Evolutionary conservation across 2,113 vertebrate genomes (phyloP).

Genomic region (Percopsis transmontana): DNA sequence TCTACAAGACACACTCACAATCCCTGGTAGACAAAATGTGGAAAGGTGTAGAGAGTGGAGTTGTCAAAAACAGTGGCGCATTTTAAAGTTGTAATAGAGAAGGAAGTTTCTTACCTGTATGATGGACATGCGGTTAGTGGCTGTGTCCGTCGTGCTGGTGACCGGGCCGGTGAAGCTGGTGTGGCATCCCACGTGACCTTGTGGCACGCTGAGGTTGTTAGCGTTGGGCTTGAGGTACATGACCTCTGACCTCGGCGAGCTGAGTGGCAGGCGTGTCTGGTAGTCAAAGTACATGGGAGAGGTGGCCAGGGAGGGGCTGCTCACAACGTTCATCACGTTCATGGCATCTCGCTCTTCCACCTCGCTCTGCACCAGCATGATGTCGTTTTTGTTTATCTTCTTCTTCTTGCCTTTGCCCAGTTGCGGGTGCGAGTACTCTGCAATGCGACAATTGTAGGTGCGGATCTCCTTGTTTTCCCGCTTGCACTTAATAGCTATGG

Average conservation of each 20-base stretch:
- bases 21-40: constrained; percentile 10
- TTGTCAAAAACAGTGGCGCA: constrained; percentile 44
- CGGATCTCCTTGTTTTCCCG: constrained; percentile 99
- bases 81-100: constrained; percentile 2
- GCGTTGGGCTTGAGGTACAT: constrained; percentile 98
- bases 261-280: constrained; percentile 98
- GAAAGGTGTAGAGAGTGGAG: constrained; percentile 42
- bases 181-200: constrained; percentile 98
- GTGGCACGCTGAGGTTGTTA: constrained; percentile 98
- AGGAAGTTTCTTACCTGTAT: constrained; percentile 89
- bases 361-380: constrained; percentile 99
- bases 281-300: constrained; percentile 99
- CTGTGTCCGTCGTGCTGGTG: constrained; percentile 93
- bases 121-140: constrained; percentile 98
- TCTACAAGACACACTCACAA: no score
- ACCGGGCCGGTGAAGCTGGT: constrained; percentile 98
- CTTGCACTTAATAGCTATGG: constrained; percentile 97
- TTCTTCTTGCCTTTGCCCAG: constrained; percentile 98
- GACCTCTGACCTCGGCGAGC: constrained; percentile 98
- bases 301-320: constrained; percentile 98
- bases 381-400: constrained; percentile 96
- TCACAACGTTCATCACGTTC: constrained; percentile 99
- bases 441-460: constrained; percentile 98
- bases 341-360: constrained; percentile 98
- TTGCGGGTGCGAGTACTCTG: constrained; percentile 97